Base-by-base conservation (phyloP, 2,888 invertebrate species). In the Spicauda simplicius region DNA sequence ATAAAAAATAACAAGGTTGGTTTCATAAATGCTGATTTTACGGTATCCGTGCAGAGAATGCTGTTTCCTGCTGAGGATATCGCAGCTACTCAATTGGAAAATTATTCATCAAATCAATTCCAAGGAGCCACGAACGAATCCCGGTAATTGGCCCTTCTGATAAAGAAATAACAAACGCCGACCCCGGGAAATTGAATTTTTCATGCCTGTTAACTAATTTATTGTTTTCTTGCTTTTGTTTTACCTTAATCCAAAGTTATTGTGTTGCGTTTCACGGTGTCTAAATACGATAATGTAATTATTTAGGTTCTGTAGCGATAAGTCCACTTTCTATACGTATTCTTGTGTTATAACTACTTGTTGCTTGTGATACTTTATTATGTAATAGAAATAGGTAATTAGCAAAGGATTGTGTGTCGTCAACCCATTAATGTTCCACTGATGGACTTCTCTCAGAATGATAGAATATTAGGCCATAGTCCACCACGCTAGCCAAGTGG, bases 81-180 rank as follows among this genome's bases (percentile, higher is more conserved):
- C 76, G 71, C 69, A 76, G 78, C 76, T 78, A 70, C 76, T 84
- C 80, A 74, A 81, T 83, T 76, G 84, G 82, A 85, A 86, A 85
- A 86, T 85, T 87, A 86, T 87, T 88, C 86, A 86, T 85, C 82
- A 84, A 87, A 85, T 86, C 81, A 83, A 77, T 75, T 76, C 74
- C 75, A 78, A 79, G 80, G 77, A 76, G 71, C 76, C 74, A 70
- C 77, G 74, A 77, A 82, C 80, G 79, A 82, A 83, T 80, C 76
- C 75, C 80, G 65, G 81, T 88, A 87, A 88, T 88, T 88, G 88
- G 86, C 80, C 72, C 78, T 81, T 76, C 76, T 75, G 71, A 77
- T 76, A 78, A 77, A 80, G 77, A 76, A 77, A 80, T 80, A 80
- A 79, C 78, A 80, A 78, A 78, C 74, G 74, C 70, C 73, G 69